Evolutionary conservation across 2,113 vertebrate species (phyloP).

Genomic region (Tragulus kanchil): DNA sequence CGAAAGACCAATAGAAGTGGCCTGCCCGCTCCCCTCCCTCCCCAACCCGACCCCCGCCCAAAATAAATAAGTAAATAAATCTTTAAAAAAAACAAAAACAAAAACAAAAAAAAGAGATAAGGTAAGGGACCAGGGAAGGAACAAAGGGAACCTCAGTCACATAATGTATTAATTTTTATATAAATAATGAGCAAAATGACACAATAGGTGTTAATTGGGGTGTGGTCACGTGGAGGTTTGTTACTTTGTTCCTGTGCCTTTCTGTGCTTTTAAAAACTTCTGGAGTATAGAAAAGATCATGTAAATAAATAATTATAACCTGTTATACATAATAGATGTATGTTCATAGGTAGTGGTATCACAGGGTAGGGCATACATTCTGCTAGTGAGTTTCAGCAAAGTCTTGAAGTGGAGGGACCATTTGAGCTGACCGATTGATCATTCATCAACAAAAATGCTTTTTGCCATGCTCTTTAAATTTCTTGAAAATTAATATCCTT

Average conservation of each 20-base stretch:
- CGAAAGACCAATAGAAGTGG: too few relatives aligned
- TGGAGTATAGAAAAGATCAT: not conserved
- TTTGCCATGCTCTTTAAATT: constrained; percentile 23
- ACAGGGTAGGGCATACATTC: not conserved
- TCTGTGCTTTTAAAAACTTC: constrained; percentile 33
- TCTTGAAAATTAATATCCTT: not conserved
- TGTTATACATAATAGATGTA: not conserved
- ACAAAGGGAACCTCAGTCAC: not conserved
- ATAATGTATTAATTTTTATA: not conserved
- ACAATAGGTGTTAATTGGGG: not conserved
- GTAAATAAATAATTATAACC: not conserved
- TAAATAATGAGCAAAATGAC: constrained; percentile 8
- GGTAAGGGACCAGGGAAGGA: not conserved
- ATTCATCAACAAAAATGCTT: not conserved
- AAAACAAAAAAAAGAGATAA: too few relatives aligned
- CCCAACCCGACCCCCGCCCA: too few relatives aligned
- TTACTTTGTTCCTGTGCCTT: not conserved
- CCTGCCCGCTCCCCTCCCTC: too few relatives aligned
- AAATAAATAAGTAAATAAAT: too few relatives aligned
- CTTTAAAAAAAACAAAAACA: too few relatives aligned
- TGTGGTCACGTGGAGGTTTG: not conserved
- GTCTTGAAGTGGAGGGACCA: not conserved
- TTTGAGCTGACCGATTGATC: not conserved
- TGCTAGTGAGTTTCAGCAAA: not conserved
- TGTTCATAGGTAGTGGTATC: not conserved